Conservation (phyloP, 2,888 invertebrate species). For the Disparrhopalites patrizii region DNA sequence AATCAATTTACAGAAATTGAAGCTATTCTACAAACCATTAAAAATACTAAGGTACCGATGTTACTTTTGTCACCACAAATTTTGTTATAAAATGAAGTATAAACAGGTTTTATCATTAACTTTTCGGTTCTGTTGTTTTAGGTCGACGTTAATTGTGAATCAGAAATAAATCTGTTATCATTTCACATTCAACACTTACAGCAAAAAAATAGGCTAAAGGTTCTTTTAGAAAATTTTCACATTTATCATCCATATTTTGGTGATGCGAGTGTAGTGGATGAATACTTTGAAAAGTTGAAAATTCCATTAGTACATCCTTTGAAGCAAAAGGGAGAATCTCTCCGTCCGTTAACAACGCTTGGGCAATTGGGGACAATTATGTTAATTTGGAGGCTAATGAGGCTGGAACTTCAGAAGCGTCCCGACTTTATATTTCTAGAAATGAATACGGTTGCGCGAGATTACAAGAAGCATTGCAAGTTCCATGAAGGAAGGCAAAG, state of each 20-base stretch:
- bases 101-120: background rate
- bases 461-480: slow-evolving; percentile 36
- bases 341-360: slow-evolving; percentile 42
- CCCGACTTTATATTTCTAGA: slow-evolving; percentile 41
- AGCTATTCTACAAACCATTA: slow-evolving; percentile 44
- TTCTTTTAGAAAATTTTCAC: slow-evolving; percentile 2
- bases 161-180: slow-evolving; percentile 14
- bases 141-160: slow-evolving; percentile 20
- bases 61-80: background rate
- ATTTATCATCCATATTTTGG: background rate
- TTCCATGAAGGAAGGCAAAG: slow-evolving; percentile 11
- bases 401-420: slow-evolving; percentile 27
- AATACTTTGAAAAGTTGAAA: slow-evolving; percentile 7
- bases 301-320: slow-evolving; percentile 44
- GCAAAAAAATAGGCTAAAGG: slow-evolving; percentile 12
- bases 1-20: slow-evolving; percentile 49
- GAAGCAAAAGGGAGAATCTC: slow-evolving; percentile 41
- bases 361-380: slow-evolving; percentile 41
- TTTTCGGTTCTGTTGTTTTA: background rate
- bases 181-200: slow-evolving; percentile 19
- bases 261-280: background rate
- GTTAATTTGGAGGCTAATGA: slow-evolving; percentile 38
- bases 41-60: slow-evolving; percentile 34
- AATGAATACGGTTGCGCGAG: slow-evolving; percentile 36
- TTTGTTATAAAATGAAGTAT: background rate